Conservation (phyloP, 2,113 vertebrate genomes). For the Urocynchramus pylzowi region DNA sequence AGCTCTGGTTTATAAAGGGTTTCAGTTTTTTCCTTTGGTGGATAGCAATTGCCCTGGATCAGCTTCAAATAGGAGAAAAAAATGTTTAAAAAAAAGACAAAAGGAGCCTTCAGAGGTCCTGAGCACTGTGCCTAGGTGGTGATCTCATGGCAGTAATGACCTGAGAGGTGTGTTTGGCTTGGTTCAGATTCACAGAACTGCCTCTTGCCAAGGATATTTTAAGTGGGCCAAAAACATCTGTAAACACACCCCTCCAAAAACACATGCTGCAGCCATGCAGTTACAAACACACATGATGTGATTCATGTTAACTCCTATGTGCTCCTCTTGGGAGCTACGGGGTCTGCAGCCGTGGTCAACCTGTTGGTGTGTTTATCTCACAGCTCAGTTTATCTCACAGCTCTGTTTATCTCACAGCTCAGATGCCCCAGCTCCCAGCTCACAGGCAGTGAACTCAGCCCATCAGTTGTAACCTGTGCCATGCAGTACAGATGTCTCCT, state of each 20-base stretch:
- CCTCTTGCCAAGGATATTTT: not conserved
- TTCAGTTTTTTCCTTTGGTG: not conserved
- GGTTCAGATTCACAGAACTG: not conserved
- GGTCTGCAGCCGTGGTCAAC: not conserved
- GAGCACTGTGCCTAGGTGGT: not conserved
- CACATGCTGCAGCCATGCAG: not conserved
- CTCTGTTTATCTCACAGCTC: not conserved
- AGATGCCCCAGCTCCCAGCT: not conserved
- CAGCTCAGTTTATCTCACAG: not conserved
- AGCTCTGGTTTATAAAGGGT: not conserved
- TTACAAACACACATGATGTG: not conserved
- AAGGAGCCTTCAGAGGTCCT: not conserved
- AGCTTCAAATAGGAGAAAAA: not conserved
- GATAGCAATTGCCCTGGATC: not conserved
- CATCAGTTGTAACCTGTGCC: too few species aligned
- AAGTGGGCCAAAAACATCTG: not conserved
- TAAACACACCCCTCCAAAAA: not conserved
- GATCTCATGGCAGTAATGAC: constrained; percentile 25
- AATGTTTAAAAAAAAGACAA: not conserved
- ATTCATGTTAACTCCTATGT: rapidly evolving
- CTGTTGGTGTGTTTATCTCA: not conserved
- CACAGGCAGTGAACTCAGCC: not conserved
- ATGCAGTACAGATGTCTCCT: not conserved
- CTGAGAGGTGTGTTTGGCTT: constrained; percentile 30
- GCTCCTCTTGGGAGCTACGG: rapidly evolving